Evolutionary conservation across 1,140 invertebrate species (phyloP).

Genomic region (Lycorma delicatula): DNA sequence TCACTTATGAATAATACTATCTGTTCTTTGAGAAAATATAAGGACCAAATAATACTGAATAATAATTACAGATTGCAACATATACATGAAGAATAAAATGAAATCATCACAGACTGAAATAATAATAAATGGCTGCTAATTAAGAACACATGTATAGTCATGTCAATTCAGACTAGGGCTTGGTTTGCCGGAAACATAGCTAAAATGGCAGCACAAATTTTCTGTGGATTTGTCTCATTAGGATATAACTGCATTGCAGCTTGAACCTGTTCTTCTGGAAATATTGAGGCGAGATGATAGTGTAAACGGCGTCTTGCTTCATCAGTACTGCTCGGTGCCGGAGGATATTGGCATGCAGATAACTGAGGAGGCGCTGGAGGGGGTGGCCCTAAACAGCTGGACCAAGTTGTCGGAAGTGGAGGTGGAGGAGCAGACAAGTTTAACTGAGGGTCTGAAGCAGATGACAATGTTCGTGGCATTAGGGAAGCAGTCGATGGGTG

Average conservation of each 20-base stretch:
- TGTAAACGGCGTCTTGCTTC: conserved; percentile 66
- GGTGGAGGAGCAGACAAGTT: conserved; percentile 20
- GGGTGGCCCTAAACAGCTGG: conserved; percentile 59
- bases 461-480: conserved; percentile 42
- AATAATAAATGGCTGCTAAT: no score
- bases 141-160: no score
- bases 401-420: conserved; percentile 32
- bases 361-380: conserved; percentile 32
- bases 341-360: conserved; percentile 7
- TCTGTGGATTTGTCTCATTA: conserved; percentile 77
- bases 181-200: conserved; percentile 52
- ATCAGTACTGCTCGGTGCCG: conserved; percentile 33
- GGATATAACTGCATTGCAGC: conserved; percentile 77
- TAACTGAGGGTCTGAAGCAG: conserved; percentile 34
- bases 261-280: conserved; percentile 79
- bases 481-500: conserved; percentile 70
- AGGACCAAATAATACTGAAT: no score
- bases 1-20: no score
- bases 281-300: conserved; percentile 77
- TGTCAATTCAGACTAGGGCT: no score
- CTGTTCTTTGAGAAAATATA: no score
- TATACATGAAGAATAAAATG: no score
- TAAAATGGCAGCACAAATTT: conserved; percentile 79
- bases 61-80: no score
- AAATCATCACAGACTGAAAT: no score